These are phyloP conservation scores for Macroramphosus scolopax DNA, from an alignment of 2,797 vertebrate species.

Conservation along the genomic window DNA sequence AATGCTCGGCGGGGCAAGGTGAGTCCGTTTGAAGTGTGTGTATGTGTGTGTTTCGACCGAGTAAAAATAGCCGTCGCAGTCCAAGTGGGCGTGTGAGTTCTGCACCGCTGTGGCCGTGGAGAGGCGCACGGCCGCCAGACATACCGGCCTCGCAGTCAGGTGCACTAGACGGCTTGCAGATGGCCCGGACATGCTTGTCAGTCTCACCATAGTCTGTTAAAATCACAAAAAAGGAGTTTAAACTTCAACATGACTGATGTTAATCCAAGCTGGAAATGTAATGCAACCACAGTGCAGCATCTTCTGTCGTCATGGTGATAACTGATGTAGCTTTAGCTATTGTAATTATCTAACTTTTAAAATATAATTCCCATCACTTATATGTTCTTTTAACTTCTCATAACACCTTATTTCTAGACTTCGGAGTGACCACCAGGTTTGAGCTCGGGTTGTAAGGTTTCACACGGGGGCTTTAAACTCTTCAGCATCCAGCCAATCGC, in stretches of 20 bases:
- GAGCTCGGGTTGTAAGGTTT: slow-evolving; percentile 13
- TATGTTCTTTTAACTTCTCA: not conserved
- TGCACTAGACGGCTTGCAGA: slow-evolving; percentile 31
- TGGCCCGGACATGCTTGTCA: slow-evolving; percentile 17
- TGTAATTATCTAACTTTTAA: too few species aligned
- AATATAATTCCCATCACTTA: too few species aligned
- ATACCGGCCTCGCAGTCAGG: slow-evolving; percentile 29
- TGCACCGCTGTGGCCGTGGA: slow-evolving; percentile 34
- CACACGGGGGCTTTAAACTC: slow-evolving; percentile 26
- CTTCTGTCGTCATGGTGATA: too few species aligned
- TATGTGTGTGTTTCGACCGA: slow-evolving; percentile 18
- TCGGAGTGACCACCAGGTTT: slow-evolving; percentile 2
- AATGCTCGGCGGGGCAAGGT: slow-evolving; percentile 56
- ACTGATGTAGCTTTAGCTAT: too few species aligned
- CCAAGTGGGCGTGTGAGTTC: slow-evolving; percentile 45
- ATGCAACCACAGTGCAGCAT: too few species aligned
- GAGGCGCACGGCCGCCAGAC: slow-evolving; percentile 36
- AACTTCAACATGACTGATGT: too few species aligned
- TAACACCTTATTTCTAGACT: not conserved
- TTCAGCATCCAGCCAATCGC: too few species aligned
- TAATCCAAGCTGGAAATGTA: too few species aligned
- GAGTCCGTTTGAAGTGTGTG: slow-evolving; percentile 55
- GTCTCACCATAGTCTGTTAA: too few species aligned
- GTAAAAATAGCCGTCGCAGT: slow-evolving; percentile 61
- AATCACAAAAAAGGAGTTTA: too few species aligned